Conservation (phyloP, 53 echinoderm and acorn worm genomes). For the Holothuria scabra region DNA sequence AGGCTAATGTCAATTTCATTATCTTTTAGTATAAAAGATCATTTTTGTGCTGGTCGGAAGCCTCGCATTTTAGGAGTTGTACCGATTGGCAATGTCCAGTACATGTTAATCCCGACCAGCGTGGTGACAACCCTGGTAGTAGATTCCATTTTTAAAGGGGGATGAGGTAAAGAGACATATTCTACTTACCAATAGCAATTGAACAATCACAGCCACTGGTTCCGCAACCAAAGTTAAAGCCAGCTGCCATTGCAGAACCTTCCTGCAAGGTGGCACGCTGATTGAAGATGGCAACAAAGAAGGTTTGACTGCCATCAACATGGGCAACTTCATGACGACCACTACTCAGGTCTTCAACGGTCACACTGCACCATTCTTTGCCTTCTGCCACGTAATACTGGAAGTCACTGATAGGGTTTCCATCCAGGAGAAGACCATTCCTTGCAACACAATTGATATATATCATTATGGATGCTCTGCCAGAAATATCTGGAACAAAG, state of each 20-base stretch:
- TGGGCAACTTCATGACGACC: slow-evolving; percentile 30
- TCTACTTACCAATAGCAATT: neutral
- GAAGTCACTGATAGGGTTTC: neutral
- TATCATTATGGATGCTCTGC: slow-evolving; percentile 5
- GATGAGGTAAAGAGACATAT: too few species aligned
- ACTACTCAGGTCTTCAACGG: neutral
- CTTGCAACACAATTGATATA: neutral
- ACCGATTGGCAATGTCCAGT: too few species aligned
- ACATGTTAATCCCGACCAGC: too few species aligned
- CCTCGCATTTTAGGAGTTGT: too few species aligned
- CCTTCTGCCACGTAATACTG: slow-evolving; percentile 14
- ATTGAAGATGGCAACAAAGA: slow-evolving; percentile 33
- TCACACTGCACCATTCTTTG: slow-evolving; percentile 6
- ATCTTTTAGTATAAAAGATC: too few species aligned
- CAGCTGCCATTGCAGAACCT: slow-evolving; percentile 35
- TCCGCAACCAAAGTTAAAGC: slow-evolving; percentile 42
- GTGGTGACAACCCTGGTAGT: too few species aligned
- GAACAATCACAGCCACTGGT: slow-evolving; percentile 5
- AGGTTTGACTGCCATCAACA: neutral
- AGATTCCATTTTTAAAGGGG: too few species aligned
- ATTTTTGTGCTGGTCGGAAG: too few species aligned
- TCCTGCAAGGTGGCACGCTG: slow-evolving; percentile 2
- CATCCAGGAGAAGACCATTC: slow-evolving; percentile 21
- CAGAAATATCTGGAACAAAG: slow-evolving; percentile 26
- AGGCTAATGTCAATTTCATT: too few species aligned